Evolutionary conservation across 1,140 invertebrate species (phyloP).

Genomic region (Cryptotermes secundus): DNA sequence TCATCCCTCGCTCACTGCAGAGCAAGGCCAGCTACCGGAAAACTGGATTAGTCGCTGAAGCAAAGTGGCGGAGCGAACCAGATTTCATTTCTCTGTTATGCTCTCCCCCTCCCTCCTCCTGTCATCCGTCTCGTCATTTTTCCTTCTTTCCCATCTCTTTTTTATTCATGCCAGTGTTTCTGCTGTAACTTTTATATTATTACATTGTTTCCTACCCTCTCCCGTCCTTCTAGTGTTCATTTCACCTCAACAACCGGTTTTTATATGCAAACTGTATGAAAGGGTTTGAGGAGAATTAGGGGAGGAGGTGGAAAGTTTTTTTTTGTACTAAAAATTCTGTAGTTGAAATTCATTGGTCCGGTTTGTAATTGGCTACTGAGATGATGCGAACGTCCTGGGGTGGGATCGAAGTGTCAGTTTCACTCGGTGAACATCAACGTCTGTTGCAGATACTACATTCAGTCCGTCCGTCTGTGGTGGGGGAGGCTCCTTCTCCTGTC

Average conservation of each 20-base stretch:
- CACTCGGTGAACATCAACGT: neutral
- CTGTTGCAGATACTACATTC: neutral
- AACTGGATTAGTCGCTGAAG: constrained; percentile 36
- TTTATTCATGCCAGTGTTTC: neutral
- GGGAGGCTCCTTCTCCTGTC: neutral
- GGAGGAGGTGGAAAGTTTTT: neutral
- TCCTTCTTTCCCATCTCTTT: neutral
- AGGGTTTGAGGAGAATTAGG: neutral
- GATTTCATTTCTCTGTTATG: constrained; percentile 32
- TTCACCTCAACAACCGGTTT: neutral
- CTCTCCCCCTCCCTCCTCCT: neutral
- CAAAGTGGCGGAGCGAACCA: constrained; percentile 35
- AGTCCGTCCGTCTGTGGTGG: neutral
- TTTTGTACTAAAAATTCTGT: neutral
- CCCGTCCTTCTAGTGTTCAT: neutral
- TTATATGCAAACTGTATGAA: neutral
- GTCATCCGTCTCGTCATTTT: neutral
- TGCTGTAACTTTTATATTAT: neutral
- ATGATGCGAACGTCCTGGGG: neutral
- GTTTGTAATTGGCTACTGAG: neutral
- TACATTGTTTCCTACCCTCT: neutral
- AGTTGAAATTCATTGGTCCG: neutral
- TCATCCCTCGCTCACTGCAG: neutral
- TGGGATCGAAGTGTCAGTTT: constrained; percentile 22
- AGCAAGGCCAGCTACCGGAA: constrained; percentile 25